A percentile compares a stretch with the other conserved stretches of the same genome.
phyloP scores from a whole-genome alignment of 1,140 invertebrate species.

The Sycophila sp. region DNA sequence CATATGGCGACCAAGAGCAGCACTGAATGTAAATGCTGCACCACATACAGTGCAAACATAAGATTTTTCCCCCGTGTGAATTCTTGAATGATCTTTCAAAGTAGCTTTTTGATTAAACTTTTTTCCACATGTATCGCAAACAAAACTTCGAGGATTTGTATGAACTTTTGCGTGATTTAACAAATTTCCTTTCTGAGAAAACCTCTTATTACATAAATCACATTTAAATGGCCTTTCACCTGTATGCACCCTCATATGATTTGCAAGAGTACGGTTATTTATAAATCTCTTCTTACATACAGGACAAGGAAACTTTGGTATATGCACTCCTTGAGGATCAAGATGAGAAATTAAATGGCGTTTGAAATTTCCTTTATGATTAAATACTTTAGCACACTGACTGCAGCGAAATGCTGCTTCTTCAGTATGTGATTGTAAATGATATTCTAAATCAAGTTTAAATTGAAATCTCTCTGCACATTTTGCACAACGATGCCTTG shows the following conservation, averaged over 20 bases:
- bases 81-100: slow-evolving; percentile 60
- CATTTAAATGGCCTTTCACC: slow-evolving; percentile 71
- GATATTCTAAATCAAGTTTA: slow-evolving; percentile 56
- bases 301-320: slow-evolving; percentile 65
- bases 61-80: slow-evolving; percentile 68
- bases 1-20: slow-evolving; percentile 59
- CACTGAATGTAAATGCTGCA: slow-evolving; percentile 60
- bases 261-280: slow-evolving; percentile 60
- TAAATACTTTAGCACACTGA: slow-evolving; percentile 58
- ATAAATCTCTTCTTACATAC: slow-evolving; percentile 68
- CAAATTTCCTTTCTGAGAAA: slow-evolving; percentile 69
- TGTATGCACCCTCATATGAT: slow-evolving; percentile 74
- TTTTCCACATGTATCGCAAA: slow-evolving; percentile 66
- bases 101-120: slow-evolving; percentile 64
- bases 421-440: slow-evolving; percentile 50
- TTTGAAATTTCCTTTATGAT: slow-evolving; percentile 62
- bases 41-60: slow-evolving; percentile 66
- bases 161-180: slow-evolving; percentile 71
- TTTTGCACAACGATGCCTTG: slow-evolving; percentile 64
- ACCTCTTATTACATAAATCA: slow-evolving; percentile 63
- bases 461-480: slow-evolving; percentile 57
- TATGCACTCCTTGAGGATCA: slow-evolving; percentile 52
- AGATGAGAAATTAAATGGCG: slow-evolving; percentile 58
- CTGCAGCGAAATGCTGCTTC: slow-evolving; percentile 58
- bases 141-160: slow-evolving; percentile 65